A percentile compares a stretch with the other conserved stretches of the same genome.
Conservation (phyloP, 2,797 vertebrate species). For the Gambusia yucatana region DNA sequence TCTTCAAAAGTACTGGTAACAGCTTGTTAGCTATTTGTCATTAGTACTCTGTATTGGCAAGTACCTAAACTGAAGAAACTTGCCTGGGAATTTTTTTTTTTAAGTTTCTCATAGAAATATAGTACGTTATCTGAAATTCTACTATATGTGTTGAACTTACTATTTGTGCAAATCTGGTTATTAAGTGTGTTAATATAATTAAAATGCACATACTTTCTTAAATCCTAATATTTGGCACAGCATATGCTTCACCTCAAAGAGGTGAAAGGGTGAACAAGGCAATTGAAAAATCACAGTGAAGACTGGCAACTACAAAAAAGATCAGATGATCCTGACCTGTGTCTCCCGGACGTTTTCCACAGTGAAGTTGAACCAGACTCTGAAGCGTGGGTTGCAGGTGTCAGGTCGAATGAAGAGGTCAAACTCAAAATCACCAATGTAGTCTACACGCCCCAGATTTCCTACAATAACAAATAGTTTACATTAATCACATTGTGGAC, state of each 20-base stretch:
- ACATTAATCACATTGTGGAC: constrained; percentile 26
- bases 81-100: too few species aligned
- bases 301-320: background rate
- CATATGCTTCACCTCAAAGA: background rate
- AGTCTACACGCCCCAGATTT: constrained; percentile 94
- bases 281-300: background rate
- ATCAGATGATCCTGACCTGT: constrained; percentile 85
- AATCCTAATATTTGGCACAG: background rate
- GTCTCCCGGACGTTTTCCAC: constrained; percentile 95
- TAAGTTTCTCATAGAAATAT: background rate
- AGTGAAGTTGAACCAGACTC: constrained; percentile 99
- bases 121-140: background rate
- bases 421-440: constrained; percentile 95
- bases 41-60: too few species aligned
- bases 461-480: constrained; percentile 76
- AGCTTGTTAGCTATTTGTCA: too few species aligned
- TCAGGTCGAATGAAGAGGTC: constrained; percentile 97
- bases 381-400: constrained; percentile 96
- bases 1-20: too few species aligned
- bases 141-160: background rate
- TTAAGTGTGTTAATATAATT: background rate
- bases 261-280: background rate
- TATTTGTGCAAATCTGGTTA: background rate
- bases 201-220: background rate
- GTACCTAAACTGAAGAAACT: background rate